phyloP scores from a whole-genome alignment of 2,113 vertebrate genomes.

The Ginglymostoma cirratum region DNA sequence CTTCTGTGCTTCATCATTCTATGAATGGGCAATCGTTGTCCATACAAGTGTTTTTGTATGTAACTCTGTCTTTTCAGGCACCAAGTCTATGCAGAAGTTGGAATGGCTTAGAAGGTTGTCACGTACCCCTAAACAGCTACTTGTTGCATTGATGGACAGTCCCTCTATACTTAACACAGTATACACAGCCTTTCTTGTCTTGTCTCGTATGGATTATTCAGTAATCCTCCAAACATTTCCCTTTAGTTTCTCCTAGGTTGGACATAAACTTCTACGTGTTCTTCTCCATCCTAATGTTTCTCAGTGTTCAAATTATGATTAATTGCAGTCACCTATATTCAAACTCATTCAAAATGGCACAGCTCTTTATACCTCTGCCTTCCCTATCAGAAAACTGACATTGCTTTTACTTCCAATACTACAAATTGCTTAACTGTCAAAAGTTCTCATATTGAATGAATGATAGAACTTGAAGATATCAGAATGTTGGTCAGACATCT shows the following conservation, averaged over 20 bases:
- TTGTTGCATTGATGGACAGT: neutral
- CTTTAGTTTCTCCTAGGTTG: neutral
- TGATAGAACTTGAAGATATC: no score
- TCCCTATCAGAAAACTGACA: no score
- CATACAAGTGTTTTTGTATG: neutral
- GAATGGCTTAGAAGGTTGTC: neutral
- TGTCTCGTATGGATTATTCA: neutral
- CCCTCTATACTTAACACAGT: neutral
- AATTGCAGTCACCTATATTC: neutral
- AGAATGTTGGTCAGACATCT: no score
- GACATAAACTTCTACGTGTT: neutral
- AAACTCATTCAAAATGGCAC: neutral
- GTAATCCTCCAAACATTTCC: neutral
- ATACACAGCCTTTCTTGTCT: neutral
- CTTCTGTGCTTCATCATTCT: neutral
- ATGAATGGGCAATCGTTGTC: neutral
- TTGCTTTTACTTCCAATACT: no score
- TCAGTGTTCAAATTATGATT: neutral
- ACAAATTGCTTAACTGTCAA: no score
- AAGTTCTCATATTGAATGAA: no score
- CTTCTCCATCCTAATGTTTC: neutral
- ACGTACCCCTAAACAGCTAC: neutral
- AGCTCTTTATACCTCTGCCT: neutral
- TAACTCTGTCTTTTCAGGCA: neutral
- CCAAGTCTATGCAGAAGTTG: neutral